Evolutionary conservation across 1,140 invertebrate genomes (phyloP).

Genomic region (Pomacea maculata): DNA sequence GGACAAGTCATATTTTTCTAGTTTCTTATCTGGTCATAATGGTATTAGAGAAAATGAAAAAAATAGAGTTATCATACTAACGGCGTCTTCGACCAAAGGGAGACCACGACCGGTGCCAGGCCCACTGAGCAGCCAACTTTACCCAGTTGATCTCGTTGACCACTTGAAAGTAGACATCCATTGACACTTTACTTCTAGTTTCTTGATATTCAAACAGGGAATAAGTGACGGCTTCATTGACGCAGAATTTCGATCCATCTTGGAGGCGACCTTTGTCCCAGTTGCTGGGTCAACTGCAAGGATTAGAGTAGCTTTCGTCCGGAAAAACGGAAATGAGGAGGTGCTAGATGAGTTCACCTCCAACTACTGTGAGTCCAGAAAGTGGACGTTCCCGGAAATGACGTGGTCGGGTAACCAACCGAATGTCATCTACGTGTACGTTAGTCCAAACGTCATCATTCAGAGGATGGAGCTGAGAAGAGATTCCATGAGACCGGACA

Average conservation of each 20-base stretch:
- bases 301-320: background rate
- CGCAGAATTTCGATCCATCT: background rate
- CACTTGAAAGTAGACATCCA: too few species aligned
- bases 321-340: background rate
- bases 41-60: too few species aligned
- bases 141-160: too few species aligned
- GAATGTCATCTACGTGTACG: constrained; percentile 8
- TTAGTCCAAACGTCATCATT: background rate
- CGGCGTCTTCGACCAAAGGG: too few species aligned
- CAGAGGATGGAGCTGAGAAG: background rate
- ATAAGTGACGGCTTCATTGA: constrained; percentile 8
- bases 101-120: too few species aligned
- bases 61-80: too few species aligned
- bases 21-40: too few species aligned
- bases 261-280: background rate
- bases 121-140: too few species aligned
- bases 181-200: too few species aligned
- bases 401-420: constrained; percentile 8
- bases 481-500: background rate
- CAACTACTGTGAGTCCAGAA: background rate
- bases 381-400: constrained; percentile 6
- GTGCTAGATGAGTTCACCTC: background rate
- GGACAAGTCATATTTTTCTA: too few species aligned
- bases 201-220: background rate
- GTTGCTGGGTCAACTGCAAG: background rate